phyloP scores from a whole-genome alignment of 2,113 vertebrate species.

The Jacana jacana region DNA sequence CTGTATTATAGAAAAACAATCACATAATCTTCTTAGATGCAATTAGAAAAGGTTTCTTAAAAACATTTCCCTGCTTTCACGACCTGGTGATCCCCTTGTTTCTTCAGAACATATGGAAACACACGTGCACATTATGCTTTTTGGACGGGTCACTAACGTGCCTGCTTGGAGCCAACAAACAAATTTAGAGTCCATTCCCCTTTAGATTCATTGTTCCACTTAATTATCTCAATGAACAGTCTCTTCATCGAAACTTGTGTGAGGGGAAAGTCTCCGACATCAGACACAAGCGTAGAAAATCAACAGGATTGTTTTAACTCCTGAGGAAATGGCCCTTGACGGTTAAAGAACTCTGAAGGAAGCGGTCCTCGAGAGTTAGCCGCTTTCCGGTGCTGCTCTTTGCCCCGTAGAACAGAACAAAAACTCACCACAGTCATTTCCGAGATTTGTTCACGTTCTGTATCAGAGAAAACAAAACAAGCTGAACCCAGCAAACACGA shows the following conservation, averaged over 20 bases:
- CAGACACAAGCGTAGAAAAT: background rate
- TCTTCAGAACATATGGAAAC: background rate
- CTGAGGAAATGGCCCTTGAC: background rate
- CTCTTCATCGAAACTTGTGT: background rate
- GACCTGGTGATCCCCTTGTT: background rate
- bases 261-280: background rate
- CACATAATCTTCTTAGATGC: background rate
- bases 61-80: background rate
- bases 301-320: background rate
- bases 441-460: background rate
- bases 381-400: background rate
- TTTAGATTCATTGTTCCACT: background rate
- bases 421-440: background rate
- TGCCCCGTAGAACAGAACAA: background rate
- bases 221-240: background rate
- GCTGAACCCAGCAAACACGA: background rate
- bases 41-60: background rate
- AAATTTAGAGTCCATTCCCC: background rate
- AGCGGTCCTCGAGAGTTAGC: background rate
- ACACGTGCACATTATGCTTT: background rate
- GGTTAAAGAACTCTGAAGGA: background rate
- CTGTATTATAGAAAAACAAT: background rate
- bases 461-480: background rate
- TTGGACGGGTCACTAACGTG: background rate
- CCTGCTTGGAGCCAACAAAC: background rate